Base-by-base conservation (phyloP, 2,888 invertebrate genomes). In the Invenusta paracnida region DNA sequence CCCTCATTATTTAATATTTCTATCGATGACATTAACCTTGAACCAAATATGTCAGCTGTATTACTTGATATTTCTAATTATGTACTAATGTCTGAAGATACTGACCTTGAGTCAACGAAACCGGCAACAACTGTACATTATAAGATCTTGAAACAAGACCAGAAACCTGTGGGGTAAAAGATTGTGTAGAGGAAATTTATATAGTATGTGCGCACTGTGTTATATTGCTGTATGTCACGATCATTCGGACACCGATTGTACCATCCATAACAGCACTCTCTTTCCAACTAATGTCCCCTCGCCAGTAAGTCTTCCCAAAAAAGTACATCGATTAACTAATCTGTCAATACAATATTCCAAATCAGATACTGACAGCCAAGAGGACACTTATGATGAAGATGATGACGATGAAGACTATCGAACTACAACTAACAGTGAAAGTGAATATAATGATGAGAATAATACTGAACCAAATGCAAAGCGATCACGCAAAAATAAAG, bases 401-500 rank as follows among this genome's bases (percentile, higher is more conserved):
- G 73, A 81, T 86, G 96, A 96, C 89, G 73, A 73, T 73, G 73
- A 23, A 73, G 73, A 73, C 25, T 73, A 73, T 73, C 5, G 73
- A 23, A 73, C 73, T 73, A 73, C 27, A 73, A 25, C 73, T 73
- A 73, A 25, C 73, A 73, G 73, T 73, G 73, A 73, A 25, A 73
- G 73, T 73, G 73, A 73, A 73, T 73, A 73, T 73, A 23, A 73
- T 73, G 73, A 73, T 73, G 73, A 73, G 27, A 73, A 73, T 73
- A 73, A 73, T 73, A 73, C 23, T 73, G 73, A 73, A 73, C 25
- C 17, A 73, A 73, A 73, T 73, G 73, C 73, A 73, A 73, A 73
- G 11, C 73, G 27, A 73, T 73, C 73, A 73, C 25, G 27, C 23
- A 73, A 73, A 25, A 73, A 73, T 73, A n/a, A 73, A 73, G 17